phyloP scores from a whole-genome alignment of 2,888 invertebrate genomes.

The Ferrisia virgata region DNA sequence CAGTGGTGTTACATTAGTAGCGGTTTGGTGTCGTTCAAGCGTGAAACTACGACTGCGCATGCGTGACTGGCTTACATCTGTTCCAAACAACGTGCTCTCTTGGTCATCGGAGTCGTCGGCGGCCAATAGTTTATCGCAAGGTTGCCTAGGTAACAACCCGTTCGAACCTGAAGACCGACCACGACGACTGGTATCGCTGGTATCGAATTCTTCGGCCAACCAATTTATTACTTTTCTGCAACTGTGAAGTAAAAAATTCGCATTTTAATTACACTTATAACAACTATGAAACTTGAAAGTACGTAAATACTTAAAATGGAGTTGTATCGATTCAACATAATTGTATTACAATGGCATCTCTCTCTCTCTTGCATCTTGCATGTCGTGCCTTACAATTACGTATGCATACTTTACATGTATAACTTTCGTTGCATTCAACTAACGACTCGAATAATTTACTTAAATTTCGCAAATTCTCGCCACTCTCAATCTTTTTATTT shows the following conservation, averaged over 20 bases:
- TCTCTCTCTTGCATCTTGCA: background rate
- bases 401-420: no score
- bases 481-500: background rate
- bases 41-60: constrained; percentile 42
- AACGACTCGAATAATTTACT: background rate
- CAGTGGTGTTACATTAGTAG: background rate
- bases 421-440: background rate
- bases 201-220: background rate
- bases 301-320: background rate
- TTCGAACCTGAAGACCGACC: background rate
- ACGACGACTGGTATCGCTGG: background rate
- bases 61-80: constrained; percentile 22
- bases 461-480: background rate
- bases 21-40: constrained; percentile 13
- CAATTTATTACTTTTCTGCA: background rate
- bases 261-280: background rate
- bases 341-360: background rate
- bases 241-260: background rate
- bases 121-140: background rate
- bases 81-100: background rate
- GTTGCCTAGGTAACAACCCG: constrained; percentile 37
- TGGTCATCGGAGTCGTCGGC: constrained; percentile 1
- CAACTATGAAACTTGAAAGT: no score
- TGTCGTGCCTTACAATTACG: no score
- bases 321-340: background rate